Evolutionary conservation across 2,113 vertebrate genomes (phyloP).

Genomic region (Arothron firmamentum): DNA sequence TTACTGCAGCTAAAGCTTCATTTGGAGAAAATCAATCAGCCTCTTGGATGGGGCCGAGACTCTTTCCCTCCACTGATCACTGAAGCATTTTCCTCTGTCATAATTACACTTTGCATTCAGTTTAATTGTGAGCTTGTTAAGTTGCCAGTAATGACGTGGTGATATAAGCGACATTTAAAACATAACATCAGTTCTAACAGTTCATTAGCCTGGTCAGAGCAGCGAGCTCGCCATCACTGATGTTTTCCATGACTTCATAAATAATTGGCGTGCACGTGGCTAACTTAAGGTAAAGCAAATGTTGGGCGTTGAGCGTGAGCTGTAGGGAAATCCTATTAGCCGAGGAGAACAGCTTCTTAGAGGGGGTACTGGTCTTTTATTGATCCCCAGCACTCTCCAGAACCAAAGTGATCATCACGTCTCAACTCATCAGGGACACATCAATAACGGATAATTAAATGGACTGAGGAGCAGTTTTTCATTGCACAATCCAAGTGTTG

Average conservation of each 20-base stretch:
- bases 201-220: slow-evolving; percentile 21
- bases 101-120: background rate
- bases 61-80: background rate
- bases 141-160: slow-evolving; percentile 10
- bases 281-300: slow-evolving; percentile 12
- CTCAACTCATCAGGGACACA: slow-evolving; percentile 4
- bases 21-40: background rate
- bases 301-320: slow-evolving; percentile 4
- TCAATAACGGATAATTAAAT: slow-evolving; percentile 7
- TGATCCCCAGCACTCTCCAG: background rate
- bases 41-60: background rate
- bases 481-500: slow-evolving; percentile 8
- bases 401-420: too few relatives aligned
- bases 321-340: background rate
- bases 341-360: background rate
- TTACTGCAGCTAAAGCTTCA: background rate
- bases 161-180: slow-evolving; percentile 23
- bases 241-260: slow-evolving; percentile 25
- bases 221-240: slow-evolving; percentile 7
- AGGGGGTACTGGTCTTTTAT: too few relatives aligned
- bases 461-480: slow-evolving; percentile 20
- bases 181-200: slow-evolving; percentile 27
- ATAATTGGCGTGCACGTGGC: slow-evolving; percentile 19
- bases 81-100: background rate
- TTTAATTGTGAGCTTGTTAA: background rate